phyloP scores from a whole-genome alignment of 2,797 vertebrate genomes.

The Lithobates sylvaticus region DNA sequence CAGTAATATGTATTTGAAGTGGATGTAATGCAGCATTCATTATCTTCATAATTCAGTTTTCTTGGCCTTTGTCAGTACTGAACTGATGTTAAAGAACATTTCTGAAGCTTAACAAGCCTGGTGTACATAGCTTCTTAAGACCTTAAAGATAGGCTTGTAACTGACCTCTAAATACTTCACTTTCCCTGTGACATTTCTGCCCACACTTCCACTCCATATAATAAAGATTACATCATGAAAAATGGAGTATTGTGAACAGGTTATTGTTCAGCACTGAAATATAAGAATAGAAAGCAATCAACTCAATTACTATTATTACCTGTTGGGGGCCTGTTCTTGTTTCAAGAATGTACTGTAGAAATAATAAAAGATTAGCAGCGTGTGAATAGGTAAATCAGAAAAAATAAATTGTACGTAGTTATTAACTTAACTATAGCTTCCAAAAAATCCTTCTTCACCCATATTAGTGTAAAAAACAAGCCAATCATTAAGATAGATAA shows the following conservation, averaged over 20 bases:
- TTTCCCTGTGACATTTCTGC: conserved; percentile 15
- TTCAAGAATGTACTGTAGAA: conserved; percentile 3
- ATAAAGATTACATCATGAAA: conserved; percentile 17
- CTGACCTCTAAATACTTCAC: conserved; percentile 13
- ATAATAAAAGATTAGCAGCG: neutral
- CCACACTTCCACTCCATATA: conserved; percentile 9
- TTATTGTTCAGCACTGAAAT: conserved; percentile 14
- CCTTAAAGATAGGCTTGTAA: conserved; percentile 16
- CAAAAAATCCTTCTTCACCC: neutral
- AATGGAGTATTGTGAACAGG: conserved; percentile 13
- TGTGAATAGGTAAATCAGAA: conserved; percentile 1
- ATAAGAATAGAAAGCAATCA: conserved; percentile 32
- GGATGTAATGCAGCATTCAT: neutral
- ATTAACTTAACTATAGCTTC: conserved; percentile 1
- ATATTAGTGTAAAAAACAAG: neutral
- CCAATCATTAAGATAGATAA: too few relatives aligned
- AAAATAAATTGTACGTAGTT: conserved; percentile 1
- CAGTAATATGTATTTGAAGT: neutral
- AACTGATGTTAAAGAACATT: conserved; percentile 9
- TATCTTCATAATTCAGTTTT: neutral
- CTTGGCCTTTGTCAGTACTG: neutral
- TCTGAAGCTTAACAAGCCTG: conserved; percentile 14
- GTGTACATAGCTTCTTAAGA: conserved; percentile 21
- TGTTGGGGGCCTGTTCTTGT: neutral
- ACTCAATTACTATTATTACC: conserved; percentile 36